Base-by-base conservation (phyloP, 1,140 invertebrate species). In the Leptinotarsa defecta region DNA sequence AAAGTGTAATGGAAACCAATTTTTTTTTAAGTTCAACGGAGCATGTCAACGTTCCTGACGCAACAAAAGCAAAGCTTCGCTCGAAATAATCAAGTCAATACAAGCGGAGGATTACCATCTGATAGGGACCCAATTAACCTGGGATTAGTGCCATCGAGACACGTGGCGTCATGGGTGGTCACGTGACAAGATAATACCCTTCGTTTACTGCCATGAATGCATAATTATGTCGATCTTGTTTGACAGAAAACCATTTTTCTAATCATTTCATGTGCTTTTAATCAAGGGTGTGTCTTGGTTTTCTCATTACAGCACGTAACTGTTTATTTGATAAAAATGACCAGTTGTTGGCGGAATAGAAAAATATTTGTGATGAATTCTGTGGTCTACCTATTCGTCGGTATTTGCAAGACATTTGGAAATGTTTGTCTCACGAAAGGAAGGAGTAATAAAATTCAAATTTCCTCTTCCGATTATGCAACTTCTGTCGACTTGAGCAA, bases 151-250 rank as follows among this genome's bases (percentile, higher is more conserved):
- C 49, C 70, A 52, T 71, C 19, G 49, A 4, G 24, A 22, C 71
- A 73, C 71, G 71, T 65, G 70, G 43, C 71, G 6, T 65, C 71
- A 48, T 73, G 71, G 71, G 71, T 73, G 71, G 71, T 48, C 71
- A 73, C 71, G 71, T 73, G 71, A 73, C 71, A 22, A 34, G 61
- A 73, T 71, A 71, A 61, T 61, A 52, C 19, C 13, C 24, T 24
- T 65, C 34, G 17, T 57, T 27, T 64, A n/a, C 22, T 34, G 61
- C 27, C 34, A 73, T 73, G 71, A 73, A 73, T 73, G 63, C 71
- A 20, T 49, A 64, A 71, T 71, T 52, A 71, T 71, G 24, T 57
- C 24, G 48, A 71, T 71, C 34, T 11, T 4, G 13, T 68, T 19
- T 48, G 67, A 48, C 27, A 68, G 24, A 11, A 13, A 68, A 43